These are phyloP conservation scores for Lycophotia porphyrea DNA, from an alignment of 2,888 invertebrate genomes.

Conservation along the genomic window DNA sequence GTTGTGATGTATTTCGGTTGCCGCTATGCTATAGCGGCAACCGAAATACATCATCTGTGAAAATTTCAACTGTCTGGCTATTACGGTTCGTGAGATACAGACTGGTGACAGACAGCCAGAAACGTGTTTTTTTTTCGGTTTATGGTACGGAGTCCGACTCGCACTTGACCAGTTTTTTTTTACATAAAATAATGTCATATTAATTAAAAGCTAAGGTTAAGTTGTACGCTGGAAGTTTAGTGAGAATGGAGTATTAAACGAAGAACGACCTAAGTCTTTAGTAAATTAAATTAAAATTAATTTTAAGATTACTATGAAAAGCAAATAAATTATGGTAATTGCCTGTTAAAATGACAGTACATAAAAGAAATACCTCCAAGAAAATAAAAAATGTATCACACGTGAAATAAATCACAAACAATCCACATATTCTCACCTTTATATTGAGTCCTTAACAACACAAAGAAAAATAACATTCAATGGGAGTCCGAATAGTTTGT, in stretches of 20 bases:
- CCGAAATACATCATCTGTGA: too few species aligned
- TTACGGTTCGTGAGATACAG: too few species aligned
- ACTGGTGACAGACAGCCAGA: too few species aligned
- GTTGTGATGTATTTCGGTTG: too few species aligned
- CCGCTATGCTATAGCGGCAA: too few species aligned
- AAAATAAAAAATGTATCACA: conserved; percentile 38
- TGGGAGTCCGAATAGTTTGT: conserved; percentile 70
- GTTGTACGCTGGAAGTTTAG: not conserved
- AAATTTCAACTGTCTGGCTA: too few species aligned
- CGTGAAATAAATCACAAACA: conserved; percentile 40
- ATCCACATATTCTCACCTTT: conserved; percentile 77
- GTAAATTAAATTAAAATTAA: not conserved
- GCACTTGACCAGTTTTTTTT: too few species aligned
- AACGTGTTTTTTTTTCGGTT: too few species aligned
- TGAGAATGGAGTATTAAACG: not conserved
- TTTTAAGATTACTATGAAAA: conserved; percentile 16
- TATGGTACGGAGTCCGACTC: too few species aligned
- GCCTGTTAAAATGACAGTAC: not conserved
- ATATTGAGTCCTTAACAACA: conserved; percentile 74
- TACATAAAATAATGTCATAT: not conserved
- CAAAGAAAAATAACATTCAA: conserved; percentile 60
- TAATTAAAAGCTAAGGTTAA: not conserved
- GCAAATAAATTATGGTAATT: not conserved
- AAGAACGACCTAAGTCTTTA: not conserved
- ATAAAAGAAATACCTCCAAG: conserved; percentile 43